These are phyloP conservation scores for Zaprionus davidi DNA, from an alignment of 1,140 invertebrate species.

Conservation along the genomic window DNA sequence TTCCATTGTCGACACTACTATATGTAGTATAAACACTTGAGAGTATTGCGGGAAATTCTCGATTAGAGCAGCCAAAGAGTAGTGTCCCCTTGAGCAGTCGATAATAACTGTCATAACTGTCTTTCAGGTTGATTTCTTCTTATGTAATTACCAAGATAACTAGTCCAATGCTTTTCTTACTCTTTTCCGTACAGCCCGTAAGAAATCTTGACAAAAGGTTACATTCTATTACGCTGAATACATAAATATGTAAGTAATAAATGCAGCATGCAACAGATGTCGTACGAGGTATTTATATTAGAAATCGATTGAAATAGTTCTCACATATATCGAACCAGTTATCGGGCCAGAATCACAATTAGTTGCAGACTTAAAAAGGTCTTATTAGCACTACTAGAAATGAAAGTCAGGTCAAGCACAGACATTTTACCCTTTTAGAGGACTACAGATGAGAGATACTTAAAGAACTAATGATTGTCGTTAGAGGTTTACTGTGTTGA, in stretches of 20 bases:
- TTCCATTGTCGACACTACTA: neutral
- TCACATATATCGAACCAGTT: no score
- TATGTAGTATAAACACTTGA: neutral
- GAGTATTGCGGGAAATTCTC: neutral
- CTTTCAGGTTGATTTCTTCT: neutral
- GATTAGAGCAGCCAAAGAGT: neutral
- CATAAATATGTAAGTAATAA: neutral
- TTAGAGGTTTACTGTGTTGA: neutral
- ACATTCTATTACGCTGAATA: slow-evolving; percentile 1
- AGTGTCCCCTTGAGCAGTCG: neutral
- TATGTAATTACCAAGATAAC: neutral
- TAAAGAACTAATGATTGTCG: neutral
- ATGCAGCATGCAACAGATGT: slow-evolving; percentile 1
- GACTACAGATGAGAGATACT: no score
- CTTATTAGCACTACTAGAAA: no score
- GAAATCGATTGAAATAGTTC: no score
- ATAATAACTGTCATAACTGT: no score
- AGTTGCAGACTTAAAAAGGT: no score
- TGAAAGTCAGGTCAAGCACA: no score
- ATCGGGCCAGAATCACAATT: no score
- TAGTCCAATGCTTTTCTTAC: neutral
- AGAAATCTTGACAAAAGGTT: neutral
- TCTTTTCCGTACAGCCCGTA: neutral
- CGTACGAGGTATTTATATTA: no score
- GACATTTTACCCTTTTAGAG: no score